phyloP scores from a whole-genome alignment of 2,113 vertebrate genomes.

The Platanista minor region DNA sequence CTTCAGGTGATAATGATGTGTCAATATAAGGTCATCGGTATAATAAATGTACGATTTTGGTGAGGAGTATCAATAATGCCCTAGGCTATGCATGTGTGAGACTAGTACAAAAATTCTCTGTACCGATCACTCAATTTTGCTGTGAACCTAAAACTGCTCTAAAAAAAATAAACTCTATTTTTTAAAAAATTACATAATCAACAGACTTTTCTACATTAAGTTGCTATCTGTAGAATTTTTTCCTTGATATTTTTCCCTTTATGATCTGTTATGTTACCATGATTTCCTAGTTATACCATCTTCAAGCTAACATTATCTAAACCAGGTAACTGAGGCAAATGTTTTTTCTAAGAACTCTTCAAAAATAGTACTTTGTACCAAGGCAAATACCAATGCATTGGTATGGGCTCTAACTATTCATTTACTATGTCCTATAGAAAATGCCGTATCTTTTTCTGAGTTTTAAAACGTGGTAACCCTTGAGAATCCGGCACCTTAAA shows the following conservation, averaged over 20 bases:
- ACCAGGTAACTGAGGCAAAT: neutral
- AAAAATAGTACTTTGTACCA: neutral
- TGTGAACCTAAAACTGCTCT: neutral
- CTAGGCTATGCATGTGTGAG: neutral
- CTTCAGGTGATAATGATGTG: neutral
- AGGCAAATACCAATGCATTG: neutral
- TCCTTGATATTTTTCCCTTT: neutral
- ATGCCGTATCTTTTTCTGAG: neutral
- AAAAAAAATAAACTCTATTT: neutral
- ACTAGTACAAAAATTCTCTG: neutral
- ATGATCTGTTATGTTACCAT: neutral
- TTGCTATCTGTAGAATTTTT: neutral
- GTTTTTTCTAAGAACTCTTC: neutral
- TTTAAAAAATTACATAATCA: neutral
- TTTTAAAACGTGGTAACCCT: neutral
- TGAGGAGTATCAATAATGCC: neutral
- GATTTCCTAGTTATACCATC: neutral
- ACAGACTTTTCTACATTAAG: neutral
- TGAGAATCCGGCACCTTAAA: neutral
- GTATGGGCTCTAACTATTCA: neutral
- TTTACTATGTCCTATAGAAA: neutral
- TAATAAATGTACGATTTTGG: neutral
- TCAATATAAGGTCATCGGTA: neutral
- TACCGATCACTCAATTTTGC: neutral
- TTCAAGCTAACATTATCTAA: neutral